Conservation (phyloP, 2,113 vertebrate genomes). For the Lucifuga dentata region DNA sequence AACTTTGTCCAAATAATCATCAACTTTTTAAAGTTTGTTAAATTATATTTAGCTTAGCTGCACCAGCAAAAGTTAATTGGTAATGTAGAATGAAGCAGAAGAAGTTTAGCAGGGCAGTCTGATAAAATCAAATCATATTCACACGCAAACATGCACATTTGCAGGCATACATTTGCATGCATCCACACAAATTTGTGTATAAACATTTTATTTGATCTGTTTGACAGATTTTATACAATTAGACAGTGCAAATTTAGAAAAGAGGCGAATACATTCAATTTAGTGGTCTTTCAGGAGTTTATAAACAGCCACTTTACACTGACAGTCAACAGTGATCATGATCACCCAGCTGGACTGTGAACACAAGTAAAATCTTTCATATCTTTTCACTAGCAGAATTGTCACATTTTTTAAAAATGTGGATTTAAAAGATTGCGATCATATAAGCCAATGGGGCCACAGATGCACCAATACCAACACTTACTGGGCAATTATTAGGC, state of each 20-base stretch:
- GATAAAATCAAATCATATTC: no score
- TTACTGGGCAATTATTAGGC: background rate
- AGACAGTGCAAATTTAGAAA: slow-evolving; percentile 53
- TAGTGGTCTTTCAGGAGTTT: background rate
- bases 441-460: background rate
- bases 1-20: no score
- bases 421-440: no score
- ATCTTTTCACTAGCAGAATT: background rate
- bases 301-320: slow-evolving; percentile 23
- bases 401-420: no score
- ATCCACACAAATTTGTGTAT: slow-evolving; percentile 23
- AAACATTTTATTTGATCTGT: slow-evolving; percentile 57
- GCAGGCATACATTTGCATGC: slow-evolving; percentile 1
- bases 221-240: slow-evolving; percentile 46
- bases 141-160: background rate
- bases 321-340: slow-evolving; percentile 19
- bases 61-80: no score
- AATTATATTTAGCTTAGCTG: no score
- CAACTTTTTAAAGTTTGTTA: no score
- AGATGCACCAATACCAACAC: background rate
- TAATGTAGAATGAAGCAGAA: no score
- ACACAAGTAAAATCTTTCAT: slow-evolving; percentile 5
- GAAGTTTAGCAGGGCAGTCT: no score
- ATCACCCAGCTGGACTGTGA: slow-evolving; percentile 18
- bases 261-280: slow-evolving; percentile 56